Percentiles rank a stretch among this genome's conserved stretches.
Evolutionary conservation across 2,113 vertebrate species (phyloP).

Genomic region (Trochalopteron elliotii): DNA sequence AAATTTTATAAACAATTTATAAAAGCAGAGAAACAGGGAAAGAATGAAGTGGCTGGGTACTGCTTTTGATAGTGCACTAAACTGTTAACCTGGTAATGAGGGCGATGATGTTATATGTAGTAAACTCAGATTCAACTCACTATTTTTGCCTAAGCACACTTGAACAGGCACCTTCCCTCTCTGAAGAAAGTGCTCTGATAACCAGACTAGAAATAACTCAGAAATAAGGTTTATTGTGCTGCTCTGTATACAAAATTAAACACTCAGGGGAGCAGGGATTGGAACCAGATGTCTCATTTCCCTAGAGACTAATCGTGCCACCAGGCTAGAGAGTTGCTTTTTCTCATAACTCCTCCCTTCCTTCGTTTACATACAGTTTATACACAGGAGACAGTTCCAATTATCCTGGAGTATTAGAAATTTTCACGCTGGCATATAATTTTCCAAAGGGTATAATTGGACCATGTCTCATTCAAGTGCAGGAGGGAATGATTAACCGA

Average conservation of each 20-base stretch:
- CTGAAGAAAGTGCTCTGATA: not conserved
- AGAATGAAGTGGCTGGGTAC: not conserved
- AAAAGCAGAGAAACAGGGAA: not conserved
- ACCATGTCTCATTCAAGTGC: not conserved
- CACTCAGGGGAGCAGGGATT: not conserved
- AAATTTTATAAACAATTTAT: not conserved
- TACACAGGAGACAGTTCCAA: not conserved
- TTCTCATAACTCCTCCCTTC: slow-evolving; percentile 34
- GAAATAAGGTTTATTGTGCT: slow-evolving; percentile 7
- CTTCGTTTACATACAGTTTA: slow-evolving; percentile 11
- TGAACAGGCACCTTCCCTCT: not conserved
- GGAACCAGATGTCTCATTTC: slow-evolving; percentile 50
- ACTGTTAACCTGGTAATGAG: not conserved
- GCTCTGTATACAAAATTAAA: slow-evolving; percentile 26
- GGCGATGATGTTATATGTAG: not conserved
- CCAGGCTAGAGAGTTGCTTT: slow-evolving; percentile 1
- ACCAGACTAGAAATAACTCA: not conserved
- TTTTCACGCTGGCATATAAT: not conserved
- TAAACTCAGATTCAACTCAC: not conserved
- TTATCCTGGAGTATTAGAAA: not conserved
- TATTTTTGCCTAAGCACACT: not conserved
- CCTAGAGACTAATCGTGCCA: slow-evolving; percentile 38
- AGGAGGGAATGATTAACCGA: not conserved
- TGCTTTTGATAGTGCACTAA: not conserved
- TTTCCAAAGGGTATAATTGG: not conserved